A percentile compares a stretch with the other conserved stretches of the same genome.
Conservation (phyloP, 2,888 invertebrate genomes). For the Cryptocephalus moraei region DNA sequence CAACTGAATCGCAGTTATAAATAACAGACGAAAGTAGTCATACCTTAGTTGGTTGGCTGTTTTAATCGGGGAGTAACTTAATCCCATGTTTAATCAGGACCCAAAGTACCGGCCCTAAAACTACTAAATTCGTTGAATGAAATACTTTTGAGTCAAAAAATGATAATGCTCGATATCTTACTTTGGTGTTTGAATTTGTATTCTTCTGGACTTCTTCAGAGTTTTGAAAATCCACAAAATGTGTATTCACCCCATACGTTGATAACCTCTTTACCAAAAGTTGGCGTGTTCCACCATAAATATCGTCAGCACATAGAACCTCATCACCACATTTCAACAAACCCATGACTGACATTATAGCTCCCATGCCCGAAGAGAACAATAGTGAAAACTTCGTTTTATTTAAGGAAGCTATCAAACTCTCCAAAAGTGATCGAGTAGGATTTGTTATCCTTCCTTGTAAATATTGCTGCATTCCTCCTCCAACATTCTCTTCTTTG, state of each 20-base stretch:
- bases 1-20: no score
- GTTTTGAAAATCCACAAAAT: slow-evolving; percentile 20
- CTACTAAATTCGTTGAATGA: no score
- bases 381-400: slow-evolving; percentile 71
- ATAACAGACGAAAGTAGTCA: no score
- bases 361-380: slow-evolving; percentile 85
- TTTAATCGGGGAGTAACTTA: no score
- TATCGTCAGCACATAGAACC: slow-evolving; percentile 78
- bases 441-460: slow-evolving; percentile 94
- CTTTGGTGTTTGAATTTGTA: not conserved
- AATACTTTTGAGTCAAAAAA: no score
- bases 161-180: no score
- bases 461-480: slow-evolving; percentile 54
- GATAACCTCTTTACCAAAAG: slow-evolving; percentile 41
- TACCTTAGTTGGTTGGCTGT: no score
- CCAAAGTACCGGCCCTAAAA: no score
- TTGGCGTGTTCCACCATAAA: slow-evolving; percentile 88
- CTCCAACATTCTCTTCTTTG: no score
- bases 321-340: slow-evolving; percentile 79
- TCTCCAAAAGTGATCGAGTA: slow-evolving; percentile 75
- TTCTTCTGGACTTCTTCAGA: not conserved
- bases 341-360: slow-evolving; percentile 63
- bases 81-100: no score
- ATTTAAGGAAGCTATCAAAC: slow-evolving; percentile 81
- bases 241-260: slow-evolving; percentile 59